Percentiles rank a stretch among this genome's conserved stretches.
Conservation (phyloP, 1,140 invertebrate genomes). For the Scaptomyza hsui region DNA sequence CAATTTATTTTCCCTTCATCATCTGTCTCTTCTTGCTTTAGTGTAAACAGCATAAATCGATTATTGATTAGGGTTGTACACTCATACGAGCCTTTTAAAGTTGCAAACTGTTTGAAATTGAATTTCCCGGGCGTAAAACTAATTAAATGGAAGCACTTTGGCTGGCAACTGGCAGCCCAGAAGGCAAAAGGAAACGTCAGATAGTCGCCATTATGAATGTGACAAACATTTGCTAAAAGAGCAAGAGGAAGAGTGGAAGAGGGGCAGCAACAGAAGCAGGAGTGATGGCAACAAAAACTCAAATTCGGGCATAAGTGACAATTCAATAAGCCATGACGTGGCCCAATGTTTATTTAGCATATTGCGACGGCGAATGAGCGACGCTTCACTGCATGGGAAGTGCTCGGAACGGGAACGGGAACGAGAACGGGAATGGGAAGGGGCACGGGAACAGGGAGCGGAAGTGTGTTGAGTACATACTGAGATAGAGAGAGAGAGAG, state of each 20-base stretch:
- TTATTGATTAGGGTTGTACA: conserved; percentile 60
- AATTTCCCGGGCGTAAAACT: conserved; percentile 70
- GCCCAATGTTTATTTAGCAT: conserved; percentile 82
- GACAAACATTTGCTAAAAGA: conserved; percentile 39
- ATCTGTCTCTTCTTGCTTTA: conserved; percentile 6
- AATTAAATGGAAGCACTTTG: conserved; percentile 80
- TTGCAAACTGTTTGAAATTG: conserved; percentile 54
- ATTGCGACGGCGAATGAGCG: conserved; percentile 80
- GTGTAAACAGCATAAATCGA: conserved; percentile 76
- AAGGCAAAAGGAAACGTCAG: conserved; percentile 48
- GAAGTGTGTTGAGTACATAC: conserved; percentile 6
- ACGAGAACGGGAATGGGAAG: conserved; percentile 2
- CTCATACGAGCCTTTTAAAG: conserved; percentile 46
- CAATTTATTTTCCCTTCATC: not conserved
- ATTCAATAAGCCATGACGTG: conserved; percentile 83
- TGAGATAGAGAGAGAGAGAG: conserved; percentile 31
- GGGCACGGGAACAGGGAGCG: conserved; percentile 1
- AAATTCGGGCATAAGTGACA: conserved; percentile 82
- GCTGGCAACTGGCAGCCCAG: conserved; percentile 46
- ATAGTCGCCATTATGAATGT: conserved; percentile 75
- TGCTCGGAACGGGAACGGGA: not conserved
- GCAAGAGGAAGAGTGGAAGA: conserved; percentile 1
- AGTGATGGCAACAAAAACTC: conserved; percentile 68
- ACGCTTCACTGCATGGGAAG: conserved; percentile 57
- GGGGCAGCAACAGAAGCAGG: not conserved